These are phyloP conservation scores for Nyctibius bracteatus DNA, from an alignment of 2,113 vertebrate genomes.

Conservation along the genomic window DNA sequence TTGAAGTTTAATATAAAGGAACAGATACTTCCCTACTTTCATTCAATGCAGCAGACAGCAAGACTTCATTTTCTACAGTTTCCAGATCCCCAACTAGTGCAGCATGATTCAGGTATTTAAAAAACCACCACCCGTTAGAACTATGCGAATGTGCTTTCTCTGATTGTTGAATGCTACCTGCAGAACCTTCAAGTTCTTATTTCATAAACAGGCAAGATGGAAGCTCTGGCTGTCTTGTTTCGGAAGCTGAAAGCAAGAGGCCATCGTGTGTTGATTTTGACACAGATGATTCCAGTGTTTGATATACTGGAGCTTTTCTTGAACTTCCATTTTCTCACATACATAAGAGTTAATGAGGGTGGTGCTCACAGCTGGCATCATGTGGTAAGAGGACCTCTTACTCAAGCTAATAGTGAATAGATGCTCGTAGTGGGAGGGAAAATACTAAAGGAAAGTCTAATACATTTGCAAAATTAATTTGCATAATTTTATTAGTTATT, in stretches of 20 bases:
- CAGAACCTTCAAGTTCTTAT: not conserved
- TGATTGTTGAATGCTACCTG: not conserved
- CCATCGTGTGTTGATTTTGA: slow-evolving; percentile 80
- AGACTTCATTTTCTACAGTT: slow-evolving; percentile 66
- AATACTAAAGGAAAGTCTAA: not conserved
- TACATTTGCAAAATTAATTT: not conserved
- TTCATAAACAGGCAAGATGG: not conserved
- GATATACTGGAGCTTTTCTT: slow-evolving; percentile 81
- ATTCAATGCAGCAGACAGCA: slow-evolving; percentile 65
- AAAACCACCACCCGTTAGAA: not conserved
- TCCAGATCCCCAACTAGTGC: slow-evolving; percentile 78
- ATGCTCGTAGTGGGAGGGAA: not conserved
- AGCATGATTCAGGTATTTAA: slow-evolving; percentile 81
- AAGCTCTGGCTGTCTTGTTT: slow-evolving; percentile 80
- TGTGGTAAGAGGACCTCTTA: slow-evolving; percentile 70
- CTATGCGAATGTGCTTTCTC: not conserved
- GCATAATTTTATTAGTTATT: not conserved
- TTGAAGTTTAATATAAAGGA: slow-evolving; percentile 63
- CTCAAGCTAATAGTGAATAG: not conserved
- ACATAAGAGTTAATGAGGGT: slow-evolving; percentile 80
- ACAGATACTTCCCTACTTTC: slow-evolving; percentile 56
- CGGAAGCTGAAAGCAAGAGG: slow-evolving; percentile 79
- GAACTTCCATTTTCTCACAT: slow-evolving; percentile 77
- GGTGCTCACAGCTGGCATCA: slow-evolving; percentile 73
- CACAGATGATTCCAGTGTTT: slow-evolving; percentile 78